phyloP scores from a whole-genome alignment of 1,140 invertebrate species.

The Ceratoteleas bidentatus region DNA sequence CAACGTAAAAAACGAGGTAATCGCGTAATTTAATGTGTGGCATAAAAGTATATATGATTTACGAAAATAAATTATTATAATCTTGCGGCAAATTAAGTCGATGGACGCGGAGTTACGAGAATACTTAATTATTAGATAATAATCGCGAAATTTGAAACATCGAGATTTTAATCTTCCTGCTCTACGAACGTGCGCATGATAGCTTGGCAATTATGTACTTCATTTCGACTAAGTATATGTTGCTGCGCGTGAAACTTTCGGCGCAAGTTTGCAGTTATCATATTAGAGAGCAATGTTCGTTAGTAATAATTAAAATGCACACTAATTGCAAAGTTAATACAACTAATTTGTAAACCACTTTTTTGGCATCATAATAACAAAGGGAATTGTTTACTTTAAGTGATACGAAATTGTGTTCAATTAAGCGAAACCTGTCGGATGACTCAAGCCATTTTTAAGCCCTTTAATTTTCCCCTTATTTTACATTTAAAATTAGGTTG shows the following conservation, averaged over 20 bases:
- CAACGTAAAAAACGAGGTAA: too few relatives aligned
- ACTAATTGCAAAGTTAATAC: slow-evolving; percentile 2
- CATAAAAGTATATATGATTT: too few relatives aligned
- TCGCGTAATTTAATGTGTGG: too few relatives aligned
- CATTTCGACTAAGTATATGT: slow-evolving; percentile 37
- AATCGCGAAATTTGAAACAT: slow-evolving; percentile 23
- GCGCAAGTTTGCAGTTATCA: slow-evolving; percentile 21
- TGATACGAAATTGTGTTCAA: too few relatives aligned
- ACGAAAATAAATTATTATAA: not conserved
- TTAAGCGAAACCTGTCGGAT: too few relatives aligned
- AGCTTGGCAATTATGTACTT: slow-evolving; percentile 42
- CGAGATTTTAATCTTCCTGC: slow-evolving; percentile 34
- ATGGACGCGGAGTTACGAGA: not conserved
- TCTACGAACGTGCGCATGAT: slow-evolving; percentile 27
- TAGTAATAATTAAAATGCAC: slow-evolving; percentile 22
- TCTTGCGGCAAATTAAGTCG: not conserved
- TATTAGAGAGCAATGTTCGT: slow-evolving; percentile 19
- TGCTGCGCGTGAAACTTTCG: slow-evolving; percentile 31
- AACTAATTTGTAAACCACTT: not conserved
- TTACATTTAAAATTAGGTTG: too few relatives aligned
- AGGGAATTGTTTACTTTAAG: too few relatives aligned
- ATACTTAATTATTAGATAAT: slow-evolving; percentile 29
- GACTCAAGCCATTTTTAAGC: too few relatives aligned
- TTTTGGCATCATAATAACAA: too few relatives aligned
- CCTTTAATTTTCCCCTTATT: too few relatives aligned